Percentiles rank a stretch among this genome's conserved stretches.
These are phyloP conservation scores for Sycon ciliatum DNA, from an alignment of 37 sponge, comb jelly and placozoan genomes.

Conservation along the genomic window DNA sequence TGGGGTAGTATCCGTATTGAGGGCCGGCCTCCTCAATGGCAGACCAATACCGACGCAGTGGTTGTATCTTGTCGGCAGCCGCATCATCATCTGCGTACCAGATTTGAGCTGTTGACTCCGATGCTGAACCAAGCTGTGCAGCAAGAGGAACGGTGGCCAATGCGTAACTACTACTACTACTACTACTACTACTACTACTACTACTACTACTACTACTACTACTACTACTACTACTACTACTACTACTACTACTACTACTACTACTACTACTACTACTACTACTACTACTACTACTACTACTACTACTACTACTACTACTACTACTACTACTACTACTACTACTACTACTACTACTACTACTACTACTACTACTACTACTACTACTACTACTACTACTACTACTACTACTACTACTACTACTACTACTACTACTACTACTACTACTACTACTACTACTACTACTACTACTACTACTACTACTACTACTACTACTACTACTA, in stretches of 20 bases:
- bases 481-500: not conserved
- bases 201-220: constrained; percentile 8
- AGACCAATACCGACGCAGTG: too few species aligned
- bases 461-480: constrained; percentile 1
- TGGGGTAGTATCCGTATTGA: too few species aligned
- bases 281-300: constrained; percentile 8
- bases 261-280: not conserved
- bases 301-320: constrained; percentile 6
- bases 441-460: not conserved
- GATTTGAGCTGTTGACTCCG: too few species aligned
- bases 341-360: constrained; percentile 8
- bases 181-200: constrained; percentile 6
- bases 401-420: constrained; percentile 8
- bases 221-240: constrained; percentile 8
- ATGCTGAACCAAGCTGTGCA: too few species aligned
- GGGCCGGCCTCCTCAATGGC: too few species aligned
- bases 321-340: constrained; percentile 8
- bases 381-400: not conserved
- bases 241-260: constrained; percentile 6
- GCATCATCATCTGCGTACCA: too few species aligned
- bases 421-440: constrained; percentile 6
- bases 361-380: constrained; percentile 6
- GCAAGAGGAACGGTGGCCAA: too few species aligned
- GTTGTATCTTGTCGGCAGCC: too few species aligned
- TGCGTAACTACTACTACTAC: constrained; percentile 8